phyloP scores from a whole-genome alignment of 53 echinoderm and acorn worm genomes.

The Echinarachnius parma region DNA sequence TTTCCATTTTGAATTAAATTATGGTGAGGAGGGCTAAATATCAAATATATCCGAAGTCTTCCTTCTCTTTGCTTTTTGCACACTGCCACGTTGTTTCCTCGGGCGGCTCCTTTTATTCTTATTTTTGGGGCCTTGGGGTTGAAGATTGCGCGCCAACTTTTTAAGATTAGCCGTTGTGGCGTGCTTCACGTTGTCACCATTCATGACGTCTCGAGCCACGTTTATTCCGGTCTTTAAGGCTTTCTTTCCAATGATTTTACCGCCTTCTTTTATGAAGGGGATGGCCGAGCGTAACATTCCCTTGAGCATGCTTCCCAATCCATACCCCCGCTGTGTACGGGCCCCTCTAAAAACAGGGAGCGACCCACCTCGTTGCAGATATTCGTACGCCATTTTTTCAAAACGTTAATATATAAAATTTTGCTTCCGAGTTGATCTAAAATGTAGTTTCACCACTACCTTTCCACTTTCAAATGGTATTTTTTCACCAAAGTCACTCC shows the following conservation, averaged over 20 bases:
- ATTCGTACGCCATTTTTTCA: neutral
- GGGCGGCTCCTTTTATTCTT: conserved; percentile 4
- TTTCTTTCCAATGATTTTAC: conserved; percentile 42
- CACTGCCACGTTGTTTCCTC: neutral
- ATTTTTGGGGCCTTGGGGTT: neutral
- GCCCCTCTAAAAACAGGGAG: conserved; percentile 35
- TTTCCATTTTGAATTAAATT: conserved; percentile 24
- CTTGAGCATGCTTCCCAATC: conserved; percentile 52
- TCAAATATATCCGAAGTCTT: conserved; percentile 50
- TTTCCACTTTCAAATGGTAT: conserved; percentile 58
- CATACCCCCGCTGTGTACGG: conserved; percentile 54
- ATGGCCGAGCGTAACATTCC: conserved; percentile 53
- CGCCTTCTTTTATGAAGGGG: conserved; percentile 54
- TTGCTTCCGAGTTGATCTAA: conserved; percentile 39
- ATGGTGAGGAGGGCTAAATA: neutral
- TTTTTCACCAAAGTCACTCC: conserved; percentile 45
- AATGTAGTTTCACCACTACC: conserved; percentile 63
- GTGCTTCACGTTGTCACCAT: conserved; percentile 26
- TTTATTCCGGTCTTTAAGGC: conserved; percentile 45
- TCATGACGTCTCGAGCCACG: conserved; percentile 37
- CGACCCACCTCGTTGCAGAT: conserved; percentile 3
- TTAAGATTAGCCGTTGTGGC: conserved; percentile 23
- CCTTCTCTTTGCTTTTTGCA: conserved; percentile 7
- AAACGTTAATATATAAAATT: neutral
- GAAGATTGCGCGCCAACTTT: neutral